Evolutionary conservation across 2,888 invertebrate species (phyloP).

Genomic region (Tetanocera ferruginea): DNA sequence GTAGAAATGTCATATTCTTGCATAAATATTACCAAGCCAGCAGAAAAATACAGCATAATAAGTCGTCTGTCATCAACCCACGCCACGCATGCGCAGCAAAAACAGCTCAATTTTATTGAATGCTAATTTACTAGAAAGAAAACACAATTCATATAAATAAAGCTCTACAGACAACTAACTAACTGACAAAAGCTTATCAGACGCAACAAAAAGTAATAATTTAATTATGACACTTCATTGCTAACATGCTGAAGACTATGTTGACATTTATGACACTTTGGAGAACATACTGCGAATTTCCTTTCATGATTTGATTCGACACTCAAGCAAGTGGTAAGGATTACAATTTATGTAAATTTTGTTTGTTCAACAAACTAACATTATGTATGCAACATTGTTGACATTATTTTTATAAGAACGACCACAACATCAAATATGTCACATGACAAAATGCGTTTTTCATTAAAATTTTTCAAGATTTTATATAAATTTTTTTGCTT

Average conservation of each 20-base stretch:
- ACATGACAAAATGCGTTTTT: not conserved
- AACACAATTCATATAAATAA: not conserved
- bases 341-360: not conserved
- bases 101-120: slow-evolving; percentile 45
- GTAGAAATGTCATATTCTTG: too few species aligned
- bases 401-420: too few species aligned
- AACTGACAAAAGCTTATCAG: slow-evolving; percentile 40
- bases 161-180: not conserved
- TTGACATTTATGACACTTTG: not conserved
- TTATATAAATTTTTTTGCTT: not conserved
- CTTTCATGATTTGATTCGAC: too few species aligned
- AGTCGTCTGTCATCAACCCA: slow-evolving; percentile 4
- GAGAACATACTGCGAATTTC: too few species aligned
- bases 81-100: slow-evolving; percentile 31
- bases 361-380: not conserved
- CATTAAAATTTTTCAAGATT: not conserved
- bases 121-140: slow-evolving; percentile 44
- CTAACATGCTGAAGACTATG: slow-evolving; percentile 46
- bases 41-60: not conserved
- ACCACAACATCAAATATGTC: not conserved
- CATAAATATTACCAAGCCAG: too few species aligned
- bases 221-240: slow-evolving; percentile 63
- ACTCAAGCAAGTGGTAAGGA: not conserved
- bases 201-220: slow-evolving; percentile 56
- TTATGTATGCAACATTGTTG: not conserved